Evolutionary conservation across 2,797 vertebrate genomes (phyloP).

Genomic region (Enteromius fasciolatus): DNA sequence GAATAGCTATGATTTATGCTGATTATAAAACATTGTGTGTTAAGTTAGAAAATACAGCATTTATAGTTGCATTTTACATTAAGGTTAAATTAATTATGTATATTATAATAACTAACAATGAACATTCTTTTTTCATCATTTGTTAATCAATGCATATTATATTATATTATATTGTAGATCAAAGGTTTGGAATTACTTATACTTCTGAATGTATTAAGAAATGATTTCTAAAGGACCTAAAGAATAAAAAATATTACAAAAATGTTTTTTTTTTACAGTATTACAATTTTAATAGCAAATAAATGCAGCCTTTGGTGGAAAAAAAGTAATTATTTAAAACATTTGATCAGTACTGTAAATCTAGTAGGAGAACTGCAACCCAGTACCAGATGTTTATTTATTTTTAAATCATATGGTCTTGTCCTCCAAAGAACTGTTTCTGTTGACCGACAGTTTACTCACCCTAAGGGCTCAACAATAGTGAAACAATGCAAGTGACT

Average conservation of each 20-base stretch:
- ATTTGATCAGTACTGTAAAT: neutral
- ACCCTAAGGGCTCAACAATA: slow-evolving; percentile 59
- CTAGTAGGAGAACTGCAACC: neutral
- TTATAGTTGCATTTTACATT: neutral
- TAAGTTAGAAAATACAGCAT: neutral
- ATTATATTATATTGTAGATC: neutral
- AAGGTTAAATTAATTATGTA: neutral
- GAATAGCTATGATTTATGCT: neutral
- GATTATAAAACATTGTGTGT: neutral
- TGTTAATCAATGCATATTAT: neutral
- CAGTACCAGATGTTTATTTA: neutral
- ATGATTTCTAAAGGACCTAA: neutral
- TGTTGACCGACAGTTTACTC: slow-evolving; percentile 19
- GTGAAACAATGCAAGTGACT: slow-evolving; percentile 40
- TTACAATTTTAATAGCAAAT: too few species aligned
- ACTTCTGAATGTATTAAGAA: neutral
- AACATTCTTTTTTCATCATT: neutral
- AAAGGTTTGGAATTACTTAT: neutral
- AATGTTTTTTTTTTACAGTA: too few species aligned
- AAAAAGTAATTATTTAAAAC: neutral
- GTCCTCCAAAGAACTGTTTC: slow-evolving; percentile 62
- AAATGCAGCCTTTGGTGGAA: too few species aligned
- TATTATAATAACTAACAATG: neutral
- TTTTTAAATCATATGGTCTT: slow-evolving; percentile 55
- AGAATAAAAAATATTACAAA: neutral